phyloP scores from a whole-genome alignment of 2,888 invertebrate species.

The Mesorhabditis belari region DNA sequence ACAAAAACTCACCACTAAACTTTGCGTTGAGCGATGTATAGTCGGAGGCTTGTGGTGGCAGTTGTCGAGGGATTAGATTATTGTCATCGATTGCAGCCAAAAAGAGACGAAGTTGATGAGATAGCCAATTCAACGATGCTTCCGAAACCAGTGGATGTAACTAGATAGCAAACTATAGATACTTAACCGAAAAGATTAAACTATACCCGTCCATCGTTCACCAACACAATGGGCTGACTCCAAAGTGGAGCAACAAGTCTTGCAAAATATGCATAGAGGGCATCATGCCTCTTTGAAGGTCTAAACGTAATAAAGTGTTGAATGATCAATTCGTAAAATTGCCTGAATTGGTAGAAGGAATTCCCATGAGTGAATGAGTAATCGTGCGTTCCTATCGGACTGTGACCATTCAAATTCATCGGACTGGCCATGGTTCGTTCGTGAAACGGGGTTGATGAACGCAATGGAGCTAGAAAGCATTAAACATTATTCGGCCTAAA shows the following conservation, averaged over 20 bases:
- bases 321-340: too few relatives aligned
- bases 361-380: neutral
- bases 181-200: neutral
- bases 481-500: neutral
- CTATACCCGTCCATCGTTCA: slow-evolving; percentile 13
- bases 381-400: neutral
- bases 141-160: slow-evolving; percentile 6
- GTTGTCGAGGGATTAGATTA: slow-evolving; percentile 28
- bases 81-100: slow-evolving; percentile 30
- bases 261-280: slow-evolving; percentile 80
- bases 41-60: neutral
- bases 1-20: neutral
- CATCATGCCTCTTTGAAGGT: slow-evolving; percentile 80
- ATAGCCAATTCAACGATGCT: slow-evolving; percentile 14
- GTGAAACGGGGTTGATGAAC: slow-evolving; percentile 25
- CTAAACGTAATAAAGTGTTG: too few relatives aligned
- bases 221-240: slow-evolving; percentile 57
- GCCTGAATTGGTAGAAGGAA: neutral
- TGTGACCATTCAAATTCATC: neutral
- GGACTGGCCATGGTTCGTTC: neutral
- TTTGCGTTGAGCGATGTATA: neutral
- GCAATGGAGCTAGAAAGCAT: slow-evolving; percentile 24
- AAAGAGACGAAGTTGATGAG: slow-evolving; percentile 5
- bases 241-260: slow-evolving; percentile 79
- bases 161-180: slow-evolving; percentile 4